A percentile compares a stretch with the other conserved stretches of the same genome.
These are phyloP conservation scores for Sander vitreus DNA, from an alignment of 2,113 vertebrate genomes.

Conservation along the genomic window DNA sequence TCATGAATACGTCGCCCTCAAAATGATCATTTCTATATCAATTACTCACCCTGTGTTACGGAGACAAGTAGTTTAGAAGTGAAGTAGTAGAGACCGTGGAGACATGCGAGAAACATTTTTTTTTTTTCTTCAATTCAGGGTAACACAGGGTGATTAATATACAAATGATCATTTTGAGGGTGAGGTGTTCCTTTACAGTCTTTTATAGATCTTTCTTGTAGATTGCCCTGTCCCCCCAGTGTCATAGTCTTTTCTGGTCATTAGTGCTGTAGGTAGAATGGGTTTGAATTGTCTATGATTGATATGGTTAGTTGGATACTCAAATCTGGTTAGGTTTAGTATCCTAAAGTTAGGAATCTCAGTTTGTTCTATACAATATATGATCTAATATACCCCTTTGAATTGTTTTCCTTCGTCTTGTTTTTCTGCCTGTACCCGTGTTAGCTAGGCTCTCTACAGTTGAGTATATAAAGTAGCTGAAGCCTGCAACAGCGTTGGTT, in stretches of 20 bases:
- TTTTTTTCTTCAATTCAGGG: too few species aligned
- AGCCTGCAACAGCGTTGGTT: not conserved
- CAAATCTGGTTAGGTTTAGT: not conserved
- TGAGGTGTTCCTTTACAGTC: too few species aligned
- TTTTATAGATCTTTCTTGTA: too few species aligned
- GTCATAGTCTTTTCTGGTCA: not conserved
- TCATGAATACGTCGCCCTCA: too few species aligned
- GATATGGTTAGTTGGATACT: not conserved
- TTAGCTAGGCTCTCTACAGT: not conserved
- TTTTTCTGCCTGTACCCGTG: not conserved
- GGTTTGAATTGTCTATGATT: not conserved
- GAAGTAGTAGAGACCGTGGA: too few species aligned
- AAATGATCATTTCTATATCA: too few species aligned
- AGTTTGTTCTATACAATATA: not conserved
- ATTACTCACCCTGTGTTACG: too few species aligned
- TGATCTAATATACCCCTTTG: not conserved
- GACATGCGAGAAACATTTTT: too few species aligned
- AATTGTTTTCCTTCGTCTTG: not conserved
- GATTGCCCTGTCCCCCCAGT: too few species aligned
- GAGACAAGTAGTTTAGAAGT: too few species aligned
- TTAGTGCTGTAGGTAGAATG: not conserved
- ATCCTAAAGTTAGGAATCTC: not conserved
- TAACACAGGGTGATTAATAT: too few species aligned
- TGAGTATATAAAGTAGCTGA: constrained; percentile 1
- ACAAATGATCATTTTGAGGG: too few species aligned